Evolutionary conservation across 92 coral and sea anemone species (phyloP), one percentile per base, ranked within the genome.

Genomic region (Parazoanthus swiftii): DNA sequence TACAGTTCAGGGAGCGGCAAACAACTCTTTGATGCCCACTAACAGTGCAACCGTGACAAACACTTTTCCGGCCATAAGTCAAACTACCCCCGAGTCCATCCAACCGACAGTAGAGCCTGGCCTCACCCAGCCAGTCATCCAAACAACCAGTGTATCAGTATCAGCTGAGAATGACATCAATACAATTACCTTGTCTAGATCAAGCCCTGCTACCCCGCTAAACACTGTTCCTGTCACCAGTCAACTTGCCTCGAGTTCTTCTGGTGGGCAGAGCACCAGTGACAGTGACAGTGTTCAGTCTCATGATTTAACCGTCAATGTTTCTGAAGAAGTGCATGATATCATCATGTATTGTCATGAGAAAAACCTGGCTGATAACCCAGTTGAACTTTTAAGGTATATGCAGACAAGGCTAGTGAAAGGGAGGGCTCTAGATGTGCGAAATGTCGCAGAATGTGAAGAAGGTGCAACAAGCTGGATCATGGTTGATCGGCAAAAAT

Each of bases 341-440:
- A 33, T 39, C 70, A 81, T 67, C 39, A 46, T 33, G 58, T n/a
- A 29, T 58, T 43, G 50, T 78, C 25, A 78, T 78, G 82, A 78
- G 29, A 39, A 37, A n/a, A 39, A 48, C 48, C 82, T 78, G 58
- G 82, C 29, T 78, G 82, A 78, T 29, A 89, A 92, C 82, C 94
- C 93, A 20, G 92, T 90, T 16, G 94, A 93, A 86, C 85, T 92
- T 15, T 88, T 93, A 25, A 88, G 91, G 78, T 90, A 58, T n/a
- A 50, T 50, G 85, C 74, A 81, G 43, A 81, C 13, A 6, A 66
- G 68, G 21, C 85, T 81, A 51, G 85, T 81, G 44, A 37, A n/a
- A 51, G 85, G 85, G n/a, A 81, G 85, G 68, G 85, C 85, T 38
- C 85, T 81, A 14, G 85, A 81, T 81, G 85, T 81, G 38, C 56